These are phyloP conservation scores for Heterodera schachtii DNA, from an alignment of 1,140 invertebrate species.

Conservation along the genomic window DNA sequence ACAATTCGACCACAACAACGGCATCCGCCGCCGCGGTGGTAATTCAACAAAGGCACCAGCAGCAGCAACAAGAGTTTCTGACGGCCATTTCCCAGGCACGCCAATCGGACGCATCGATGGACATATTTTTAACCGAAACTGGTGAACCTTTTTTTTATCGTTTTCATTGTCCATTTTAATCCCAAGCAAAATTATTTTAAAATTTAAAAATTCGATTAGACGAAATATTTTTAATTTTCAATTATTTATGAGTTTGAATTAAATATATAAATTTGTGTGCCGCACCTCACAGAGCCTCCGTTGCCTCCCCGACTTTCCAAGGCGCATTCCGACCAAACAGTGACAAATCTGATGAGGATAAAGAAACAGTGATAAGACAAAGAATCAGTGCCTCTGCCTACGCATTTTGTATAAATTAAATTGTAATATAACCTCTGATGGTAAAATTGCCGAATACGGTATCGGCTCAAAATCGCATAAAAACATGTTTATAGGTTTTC, in stretches of 20 bases:
- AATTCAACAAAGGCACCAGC: not conserved
- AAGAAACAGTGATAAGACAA: not conserved
- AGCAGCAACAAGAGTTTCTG: not conserved
- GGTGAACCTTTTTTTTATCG: not conserved
- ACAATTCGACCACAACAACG: not conserved
- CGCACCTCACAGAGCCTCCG: not conserved
- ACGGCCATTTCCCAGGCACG: conserved; percentile 1
- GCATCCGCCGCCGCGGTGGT: no score
- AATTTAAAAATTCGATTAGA: no score
- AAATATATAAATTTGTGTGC: no score
- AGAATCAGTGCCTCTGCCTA: no score
- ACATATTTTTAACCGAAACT: conserved; percentile 4
- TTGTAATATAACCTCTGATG: no score
- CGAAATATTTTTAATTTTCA: no score
- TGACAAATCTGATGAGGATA: conserved; percentile 1
- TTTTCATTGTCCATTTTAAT: not conserved
- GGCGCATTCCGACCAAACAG: conserved; percentile 13
- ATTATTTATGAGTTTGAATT: not conserved
- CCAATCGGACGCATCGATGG: conserved; percentile 1
- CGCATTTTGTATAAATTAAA: no score
- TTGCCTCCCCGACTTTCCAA: conserved; percentile 23
- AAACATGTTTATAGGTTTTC: no score
- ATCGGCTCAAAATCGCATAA: no score
- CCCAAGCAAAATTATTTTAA: no score
- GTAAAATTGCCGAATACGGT: no score